These are phyloP conservation scores for Dascillus cervinus DNA, from an alignment of 2,888 invertebrate species.

Conservation along the genomic window DNA sequence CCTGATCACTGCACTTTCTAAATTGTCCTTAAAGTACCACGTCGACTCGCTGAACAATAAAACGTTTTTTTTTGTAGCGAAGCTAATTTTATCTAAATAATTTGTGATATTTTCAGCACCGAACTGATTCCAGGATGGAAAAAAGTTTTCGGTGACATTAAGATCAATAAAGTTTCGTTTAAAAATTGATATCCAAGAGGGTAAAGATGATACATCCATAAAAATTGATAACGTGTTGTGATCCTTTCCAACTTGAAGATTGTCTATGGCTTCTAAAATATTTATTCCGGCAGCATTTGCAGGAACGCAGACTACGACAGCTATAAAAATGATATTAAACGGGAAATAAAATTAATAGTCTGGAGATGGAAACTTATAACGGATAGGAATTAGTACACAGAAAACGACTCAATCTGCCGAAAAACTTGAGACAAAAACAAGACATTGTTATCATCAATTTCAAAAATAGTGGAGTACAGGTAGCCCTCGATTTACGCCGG, in stretches of 20 bases:
- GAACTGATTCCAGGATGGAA: constrained; percentile 5
- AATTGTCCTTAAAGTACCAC: constrained; percentile 15
- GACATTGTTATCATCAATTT: too few relatives aligned
- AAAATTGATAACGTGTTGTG: constrained; percentile 42
- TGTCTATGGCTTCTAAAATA: constrained; percentile 41
- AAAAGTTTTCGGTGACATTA: constrained; percentile 5
- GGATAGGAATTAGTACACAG: too few relatives aligned
- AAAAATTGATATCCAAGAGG: constrained; percentile 31
- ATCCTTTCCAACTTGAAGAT: constrained; percentile 38
- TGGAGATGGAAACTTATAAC: too few relatives aligned
- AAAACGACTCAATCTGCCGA: too few relatives aligned
- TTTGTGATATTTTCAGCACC: constrained; percentile 13
- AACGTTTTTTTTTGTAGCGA: constrained; percentile 28
- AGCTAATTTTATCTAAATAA: constrained; percentile 21
- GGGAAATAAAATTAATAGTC: too few relatives aligned
- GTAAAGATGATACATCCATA: constrained; percentile 41
- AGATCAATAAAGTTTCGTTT: constrained; percentile 3
- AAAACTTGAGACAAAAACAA: too few relatives aligned
- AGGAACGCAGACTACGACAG: constrained; percentile 47
- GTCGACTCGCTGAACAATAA: constrained; percentile 29
- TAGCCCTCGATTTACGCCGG: too few relatives aligned
- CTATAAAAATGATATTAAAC: constrained; percentile 39
- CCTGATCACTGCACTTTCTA: constrained; percentile 22
- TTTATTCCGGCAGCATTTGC: constrained; percentile 38
- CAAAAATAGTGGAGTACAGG: too few relatives aligned